Evolutionary conservation across 2,113 vertebrate genomes (phyloP), one percentile per base, ranked within the genome.

Genomic region (Entelurus aequoreus): DNA sequence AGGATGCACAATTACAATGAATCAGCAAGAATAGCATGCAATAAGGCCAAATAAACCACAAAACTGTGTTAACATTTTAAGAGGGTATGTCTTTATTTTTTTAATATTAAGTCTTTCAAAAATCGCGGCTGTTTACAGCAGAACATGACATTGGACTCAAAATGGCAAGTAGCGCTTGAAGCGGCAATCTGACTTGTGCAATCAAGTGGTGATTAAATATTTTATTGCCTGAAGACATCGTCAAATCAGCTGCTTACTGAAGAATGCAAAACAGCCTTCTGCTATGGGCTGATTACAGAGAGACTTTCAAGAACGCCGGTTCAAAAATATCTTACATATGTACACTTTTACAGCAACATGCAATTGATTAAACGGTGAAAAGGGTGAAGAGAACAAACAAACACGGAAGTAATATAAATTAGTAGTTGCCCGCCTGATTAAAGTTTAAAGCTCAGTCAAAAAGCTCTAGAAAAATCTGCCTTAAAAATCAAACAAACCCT

Each of bases 201-300:
- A 81, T 81, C 77, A 84, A 80, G 75, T 19, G 57, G 67, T 73
- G 76, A 80, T 80, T 74, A 76, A 73, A 71, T 74, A 66, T 70
- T 77, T 80, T 72, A 78, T 68, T 74, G 75, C 68, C 60, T 53
- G 63, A 59, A 68, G 74, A 63, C 60, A 64, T 35, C 48, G 55
- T 72, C 66, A 80, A 79, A 74, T 71, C 60, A 77, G 60, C 58
- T 12, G 36, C 59, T 66, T 54, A 68, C 58, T 10, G 63, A 71
- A 50, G 10, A 81, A 67, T 42, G 48, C n/a, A 47, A 51, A 58
- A 72, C 55, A 47, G 55, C 57, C 53, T 21, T 70, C 42, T 49
- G 55, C 62, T 63, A 68, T 28, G 28, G 57, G 6, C 40, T 76
- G 66, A 69, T 73, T 80, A 57, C 56, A 55, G 62, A 55, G 62